Conservation (phyloP, 2,888 invertebrate genomes). For the Drosophila neutralis region DNA sequence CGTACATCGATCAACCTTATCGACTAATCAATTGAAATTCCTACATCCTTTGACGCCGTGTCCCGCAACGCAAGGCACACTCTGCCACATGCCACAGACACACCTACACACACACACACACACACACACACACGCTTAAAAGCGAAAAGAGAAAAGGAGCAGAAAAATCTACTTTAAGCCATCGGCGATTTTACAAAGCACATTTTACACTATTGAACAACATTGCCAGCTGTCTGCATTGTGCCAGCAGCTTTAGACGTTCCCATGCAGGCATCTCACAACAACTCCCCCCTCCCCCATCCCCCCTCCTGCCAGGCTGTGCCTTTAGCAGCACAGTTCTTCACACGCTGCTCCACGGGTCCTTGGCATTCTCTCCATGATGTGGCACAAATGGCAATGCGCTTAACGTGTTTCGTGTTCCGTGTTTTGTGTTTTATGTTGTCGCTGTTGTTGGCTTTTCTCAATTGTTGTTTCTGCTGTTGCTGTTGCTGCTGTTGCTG, state of each 20-base stretch:
- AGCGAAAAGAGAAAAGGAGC: background rate
- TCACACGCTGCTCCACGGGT: conserved; percentile 52
- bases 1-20: conserved; percentile 66
- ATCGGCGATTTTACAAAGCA: conserved; percentile 58
- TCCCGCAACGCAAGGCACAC: background rate
- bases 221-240: conserved; percentile 72
- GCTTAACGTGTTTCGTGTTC: conserved; percentile 76
- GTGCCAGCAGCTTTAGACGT: conserved; percentile 64
- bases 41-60: conserved; percentile 4
- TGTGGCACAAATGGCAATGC: conserved; percentile 80
- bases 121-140: background rate
- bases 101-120: conserved; percentile 1
- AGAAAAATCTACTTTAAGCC: conserved; percentile 66
- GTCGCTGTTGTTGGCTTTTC: conserved; percentile 54
- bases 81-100: background rate
- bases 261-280: conserved; percentile 51
- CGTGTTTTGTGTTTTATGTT: conserved; percentile 69
- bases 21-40: conserved; percentile 68
- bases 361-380: conserved; percentile 65
- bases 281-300: background rate
- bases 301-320: conserved; percentile 11
- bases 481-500: conserved; percentile 33
- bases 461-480: conserved; percentile 30
- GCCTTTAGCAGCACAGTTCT: conserved; percentile 28
- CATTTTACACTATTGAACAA: conserved; percentile 66